Evolutionary conservation across 2,797 vertebrate species (phyloP).

Genomic region (Echiichthys vipera): DNA sequence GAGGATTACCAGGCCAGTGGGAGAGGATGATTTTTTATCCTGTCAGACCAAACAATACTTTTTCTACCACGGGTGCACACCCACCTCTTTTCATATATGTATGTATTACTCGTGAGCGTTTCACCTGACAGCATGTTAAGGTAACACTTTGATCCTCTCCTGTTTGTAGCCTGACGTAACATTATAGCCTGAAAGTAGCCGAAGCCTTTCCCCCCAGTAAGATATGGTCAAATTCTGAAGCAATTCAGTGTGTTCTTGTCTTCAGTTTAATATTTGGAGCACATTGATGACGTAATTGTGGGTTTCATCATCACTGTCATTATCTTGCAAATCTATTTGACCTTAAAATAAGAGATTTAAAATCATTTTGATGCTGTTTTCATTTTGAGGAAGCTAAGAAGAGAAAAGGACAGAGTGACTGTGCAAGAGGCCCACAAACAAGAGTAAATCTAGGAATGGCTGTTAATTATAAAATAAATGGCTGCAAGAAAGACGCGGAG

Average conservation of each 20-base stretch:
- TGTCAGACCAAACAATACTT: conserved; percentile 75
- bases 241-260: neutral
- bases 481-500: no score
- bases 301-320: neutral
- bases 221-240: neutral
- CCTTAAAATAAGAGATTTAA: no score
- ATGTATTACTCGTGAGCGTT: conserved; percentile 38
- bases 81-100: conserved; percentile 28
- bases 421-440: no score
- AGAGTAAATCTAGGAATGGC: no score
- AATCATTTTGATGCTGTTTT: no score
- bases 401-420: no score
- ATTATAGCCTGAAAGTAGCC: conserved; percentile 3
- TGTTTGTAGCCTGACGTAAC: conserved; percentile 24
- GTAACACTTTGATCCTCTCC: conserved; percentile 38
- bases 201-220: neutral
- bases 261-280: neutral
- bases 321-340: no score
- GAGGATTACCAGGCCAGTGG: conserved; percentile 82
- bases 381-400: no score
- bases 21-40: conserved; percentile 77
- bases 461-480: no score
- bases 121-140: conserved; percentile 50
- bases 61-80: conserved; percentile 59
- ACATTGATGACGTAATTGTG: neutral